Conservation (phyloP, 2,113 vertebrate genomes). For the Lasiurus borealis region DNA sequence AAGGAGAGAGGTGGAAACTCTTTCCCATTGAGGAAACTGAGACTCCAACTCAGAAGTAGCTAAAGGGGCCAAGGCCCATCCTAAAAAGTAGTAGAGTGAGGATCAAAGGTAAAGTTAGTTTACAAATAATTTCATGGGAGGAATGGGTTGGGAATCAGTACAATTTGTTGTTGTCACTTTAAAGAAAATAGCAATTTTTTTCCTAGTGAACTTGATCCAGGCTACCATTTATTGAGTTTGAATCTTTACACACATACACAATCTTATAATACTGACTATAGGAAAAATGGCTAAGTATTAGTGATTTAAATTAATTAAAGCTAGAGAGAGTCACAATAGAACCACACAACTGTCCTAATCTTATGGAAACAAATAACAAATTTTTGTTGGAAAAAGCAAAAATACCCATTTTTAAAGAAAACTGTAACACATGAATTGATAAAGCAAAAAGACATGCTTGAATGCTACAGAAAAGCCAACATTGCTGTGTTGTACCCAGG, state of each 20-base stretch:
- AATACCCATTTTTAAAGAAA: background rate
- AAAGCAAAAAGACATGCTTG: background rate
- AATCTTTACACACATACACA: background rate
- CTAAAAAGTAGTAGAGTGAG: background rate
- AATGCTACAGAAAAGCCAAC: background rate
- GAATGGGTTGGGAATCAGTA: background rate
- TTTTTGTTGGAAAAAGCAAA: background rate
- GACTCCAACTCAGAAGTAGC: background rate
- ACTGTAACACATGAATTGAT: background rate
- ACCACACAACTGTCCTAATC: background rate
- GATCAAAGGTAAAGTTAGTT: background rate
- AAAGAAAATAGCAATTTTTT: background rate
- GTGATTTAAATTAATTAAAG: background rate
- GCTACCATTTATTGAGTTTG: background rate
- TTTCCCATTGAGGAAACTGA: background rate
- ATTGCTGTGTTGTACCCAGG: background rate
- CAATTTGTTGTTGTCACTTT: background rate
- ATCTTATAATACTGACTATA: background rate
- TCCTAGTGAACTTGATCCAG: background rate
- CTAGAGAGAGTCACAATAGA: background rate
- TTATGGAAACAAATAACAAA: background rate
- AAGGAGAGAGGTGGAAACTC: background rate
- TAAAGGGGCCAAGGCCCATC: background rate
- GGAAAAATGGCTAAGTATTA: background rate
- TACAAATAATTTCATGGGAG: background rate